Evolutionary conservation across 2,888 invertebrate genomes (phyloP), one percentile per base, ranked within the genome.

Genomic region (Tribolium freemani): DNA sequence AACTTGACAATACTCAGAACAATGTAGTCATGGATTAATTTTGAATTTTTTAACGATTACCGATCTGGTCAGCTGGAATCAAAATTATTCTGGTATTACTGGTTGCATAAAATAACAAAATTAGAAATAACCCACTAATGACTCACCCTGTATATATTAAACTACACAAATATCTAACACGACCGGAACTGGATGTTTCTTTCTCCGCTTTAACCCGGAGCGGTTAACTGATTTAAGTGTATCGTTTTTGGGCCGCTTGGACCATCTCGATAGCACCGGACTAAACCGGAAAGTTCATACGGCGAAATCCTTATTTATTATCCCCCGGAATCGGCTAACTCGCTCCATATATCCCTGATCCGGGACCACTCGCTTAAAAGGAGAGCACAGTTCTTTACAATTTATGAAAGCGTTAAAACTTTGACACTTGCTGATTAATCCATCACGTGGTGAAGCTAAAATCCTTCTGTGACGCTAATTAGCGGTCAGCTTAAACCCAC

Each of bases 221-320:
- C 57, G 68, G 48, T 48, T 68, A 68, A 68, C 57, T 68, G 68
- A 68, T 68, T 68, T 58, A 68, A 68, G 68, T 57, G 57, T 68
- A 68, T 68, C 67, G 67, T 56, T 67, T 46, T 67, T 67, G 20
- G 8, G n/a, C 54, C 54, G 11, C 45, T 44, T 58, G 51, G 64
- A 53, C 53, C 54, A 64, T 64, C 64, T 64, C 64, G 64, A 64
- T 64, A 64, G 64, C 54, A 21, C 48, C 44, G 64, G 54, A 64
- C 54, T 54, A 20, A 64, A 64, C 64, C 64, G 53, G 53, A 45
- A 53, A 54, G 64, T 64, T 64, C 64, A 64, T 64, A 64, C 44
- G 21, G 54, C 5, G 46, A 45, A 45, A 64, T 64, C 64, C 64
- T 64, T 64, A 64, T 64, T 64, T 64, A 64, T 63, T 64, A 38